Evolutionary conservation across 2,888 invertebrate species (phyloP).

Genomic region (Hydriomena furcata): DNA sequence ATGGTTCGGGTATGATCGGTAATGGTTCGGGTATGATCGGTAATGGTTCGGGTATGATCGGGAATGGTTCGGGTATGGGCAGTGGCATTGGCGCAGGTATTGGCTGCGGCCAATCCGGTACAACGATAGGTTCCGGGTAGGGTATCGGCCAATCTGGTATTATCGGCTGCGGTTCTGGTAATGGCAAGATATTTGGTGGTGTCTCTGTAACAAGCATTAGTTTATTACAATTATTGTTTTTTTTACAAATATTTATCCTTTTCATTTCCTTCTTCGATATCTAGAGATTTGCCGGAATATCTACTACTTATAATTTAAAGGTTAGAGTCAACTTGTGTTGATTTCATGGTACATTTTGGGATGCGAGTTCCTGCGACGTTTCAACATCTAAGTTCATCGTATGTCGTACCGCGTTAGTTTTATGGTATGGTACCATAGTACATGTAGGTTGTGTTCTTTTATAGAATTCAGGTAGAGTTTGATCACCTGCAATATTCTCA

Average conservation of each 20-base stretch:
- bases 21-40: conserved; percentile 7
- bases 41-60: not conserved
- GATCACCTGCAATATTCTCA: conserved; percentile 1
- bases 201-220: not conserved
- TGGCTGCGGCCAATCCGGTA: conserved; percentile 1
- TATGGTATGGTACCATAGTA: too few relatives aligned
- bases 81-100: not conserved
- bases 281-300: too few relatives aligned
- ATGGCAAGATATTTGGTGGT: not conserved
- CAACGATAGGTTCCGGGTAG: not conserved
- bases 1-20: not conserved
- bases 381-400: too few relatives aligned
- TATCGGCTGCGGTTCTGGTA: not conserved
- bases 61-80: conserved; percentile 1
- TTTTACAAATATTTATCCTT: too few relatives aligned
- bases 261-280: too few relatives aligned
- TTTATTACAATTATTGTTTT: too few relatives aligned
- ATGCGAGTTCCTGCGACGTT: too few relatives aligned
- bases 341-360: too few relatives aligned
- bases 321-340: too few relatives aligned
- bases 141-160: conserved; percentile 2
- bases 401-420: too few relatives aligned
- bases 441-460: too few relatives aligned
- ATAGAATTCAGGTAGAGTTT: not conserved
- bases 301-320: too few relatives aligned